Percentiles rank a stretch among this genome's conserved stretches.
Conservation (phyloP, 2,888 invertebrate species). For the Volucella inanis region DNA sequence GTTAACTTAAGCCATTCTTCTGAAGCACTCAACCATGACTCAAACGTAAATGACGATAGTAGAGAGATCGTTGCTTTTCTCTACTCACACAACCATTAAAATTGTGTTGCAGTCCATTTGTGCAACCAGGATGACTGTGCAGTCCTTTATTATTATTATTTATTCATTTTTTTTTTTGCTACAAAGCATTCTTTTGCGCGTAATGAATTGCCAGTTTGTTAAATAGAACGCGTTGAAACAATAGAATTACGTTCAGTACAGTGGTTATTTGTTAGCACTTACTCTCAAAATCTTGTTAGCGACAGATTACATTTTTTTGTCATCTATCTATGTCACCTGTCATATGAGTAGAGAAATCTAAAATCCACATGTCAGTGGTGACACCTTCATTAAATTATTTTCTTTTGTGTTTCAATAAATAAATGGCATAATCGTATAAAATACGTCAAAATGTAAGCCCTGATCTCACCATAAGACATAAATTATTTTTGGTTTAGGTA, state of each 20-base stretch:
- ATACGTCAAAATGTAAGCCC: too few relatives aligned
- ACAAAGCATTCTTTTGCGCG: not conserved
- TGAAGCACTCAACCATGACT: conserved; percentile 43
- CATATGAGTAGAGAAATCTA: not conserved
- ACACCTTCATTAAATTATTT: not conserved
- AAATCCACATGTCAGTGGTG: not conserved
- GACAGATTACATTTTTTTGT: not conserved
- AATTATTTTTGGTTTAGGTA: not conserved
- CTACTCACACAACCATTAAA: not conserved
- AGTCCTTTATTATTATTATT: not conserved
- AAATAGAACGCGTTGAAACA: not conserved
- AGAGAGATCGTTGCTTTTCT: not conserved
- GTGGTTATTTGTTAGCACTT: too few relatives aligned
- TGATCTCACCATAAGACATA: not conserved
- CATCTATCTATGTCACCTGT: not conserved
- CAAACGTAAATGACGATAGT: conserved; percentile 33
- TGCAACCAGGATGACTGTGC: not conserved
- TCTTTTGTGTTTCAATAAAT: too few relatives aligned
- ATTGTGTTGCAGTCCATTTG: not conserved
- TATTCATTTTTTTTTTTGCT: too few relatives aligned
- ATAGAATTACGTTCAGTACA: not conserved
- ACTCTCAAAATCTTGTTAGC: too few relatives aligned
- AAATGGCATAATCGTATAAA: too few relatives aligned
- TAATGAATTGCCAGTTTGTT: not conserved
- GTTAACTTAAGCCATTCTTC: conserved; percentile 18